Evolutionary conservation across 2,113 vertebrate species (phyloP).

Genomic region (Vanacampus margaritifer): DNA sequence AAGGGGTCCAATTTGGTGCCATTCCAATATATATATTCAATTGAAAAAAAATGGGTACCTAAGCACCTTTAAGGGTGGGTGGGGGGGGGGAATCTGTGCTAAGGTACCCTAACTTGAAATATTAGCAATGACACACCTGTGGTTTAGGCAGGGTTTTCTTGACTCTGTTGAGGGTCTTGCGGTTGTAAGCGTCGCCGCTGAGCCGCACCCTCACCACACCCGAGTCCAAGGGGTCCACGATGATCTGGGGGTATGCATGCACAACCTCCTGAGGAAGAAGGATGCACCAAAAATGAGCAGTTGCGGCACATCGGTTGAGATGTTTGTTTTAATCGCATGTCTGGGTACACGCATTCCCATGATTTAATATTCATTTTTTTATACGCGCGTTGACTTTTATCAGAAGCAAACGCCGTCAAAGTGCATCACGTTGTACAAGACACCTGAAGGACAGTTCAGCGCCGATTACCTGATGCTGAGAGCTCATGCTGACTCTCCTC

Average conservation of each 20-base stretch:
- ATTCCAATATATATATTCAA: too few relatives aligned
- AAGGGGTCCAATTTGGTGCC: too few relatives aligned
- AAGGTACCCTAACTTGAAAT: neutral
- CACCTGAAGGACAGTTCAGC: neutral
- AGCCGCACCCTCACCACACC: conserved; percentile 79
- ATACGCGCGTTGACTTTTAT: too few relatives aligned
- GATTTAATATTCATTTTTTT: too few relatives aligned
- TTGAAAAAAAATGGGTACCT: too few relatives aligned
- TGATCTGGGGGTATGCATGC: conserved; percentile 83
- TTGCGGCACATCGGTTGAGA: neutral
- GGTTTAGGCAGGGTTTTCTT: conserved; percentile 86
- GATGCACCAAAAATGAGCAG: neutral
- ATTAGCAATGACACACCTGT: conserved; percentile 72
- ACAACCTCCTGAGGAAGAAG: conserved; percentile 74
- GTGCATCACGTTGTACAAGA: neutral
- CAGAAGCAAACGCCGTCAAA: neutral
- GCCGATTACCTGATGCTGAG: conserved; percentile 78
- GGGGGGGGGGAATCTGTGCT: too few relatives aligned
- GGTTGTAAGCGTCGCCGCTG: conserved; percentile 85
- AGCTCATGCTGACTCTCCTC: conserved; percentile 81
- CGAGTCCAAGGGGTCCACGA: conserved; percentile 74
- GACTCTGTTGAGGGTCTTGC: conserved; percentile 89
- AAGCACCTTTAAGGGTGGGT: too few relatives aligned
- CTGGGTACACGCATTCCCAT: neutral
- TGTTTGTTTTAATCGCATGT: too few relatives aligned